phyloP scores from a whole-genome alignment of 2,113 vertebrate species.

The Merops nubicus region DNA sequence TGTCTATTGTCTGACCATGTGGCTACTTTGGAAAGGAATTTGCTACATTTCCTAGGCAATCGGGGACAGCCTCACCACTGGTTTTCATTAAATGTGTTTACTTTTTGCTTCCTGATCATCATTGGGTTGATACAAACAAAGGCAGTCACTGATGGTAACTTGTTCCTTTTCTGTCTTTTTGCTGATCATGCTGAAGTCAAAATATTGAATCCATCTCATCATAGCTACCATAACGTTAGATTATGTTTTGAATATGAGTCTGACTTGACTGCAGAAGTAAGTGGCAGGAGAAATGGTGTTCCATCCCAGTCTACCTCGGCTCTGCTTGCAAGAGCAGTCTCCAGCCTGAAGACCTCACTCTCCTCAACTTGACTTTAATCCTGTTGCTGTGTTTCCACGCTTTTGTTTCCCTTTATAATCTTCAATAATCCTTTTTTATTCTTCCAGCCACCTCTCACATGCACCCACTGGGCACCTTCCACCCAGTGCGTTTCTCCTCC shows the following conservation, averaged over 20 bases:
- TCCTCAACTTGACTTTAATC: background rate
- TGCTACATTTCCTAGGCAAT: background rate
- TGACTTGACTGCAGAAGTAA: constrained; percentile 18
- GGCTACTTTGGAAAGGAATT: background rate
- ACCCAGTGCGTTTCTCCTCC: background rate
- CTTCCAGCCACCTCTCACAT: background rate
- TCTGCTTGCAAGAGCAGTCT: background rate
- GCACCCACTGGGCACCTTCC: background rate
- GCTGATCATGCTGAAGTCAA: constrained; percentile 23
- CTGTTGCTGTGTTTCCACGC: background rate
- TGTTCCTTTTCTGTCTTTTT: constrained; percentile 42
- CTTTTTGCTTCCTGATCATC: constrained; percentile 1
- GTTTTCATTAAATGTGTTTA: background rate
- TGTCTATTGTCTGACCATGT: background rate
- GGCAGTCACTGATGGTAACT: background rate
- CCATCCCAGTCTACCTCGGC: background rate
- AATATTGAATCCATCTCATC: constrained; percentile 48
- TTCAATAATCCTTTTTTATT: background rate
- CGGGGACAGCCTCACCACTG: background rate
- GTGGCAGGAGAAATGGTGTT: background rate
- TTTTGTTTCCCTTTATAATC: background rate
- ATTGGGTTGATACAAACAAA: constrained; percentile 10
- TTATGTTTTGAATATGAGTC: constrained; percentile 20
- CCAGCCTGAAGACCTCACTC: background rate
- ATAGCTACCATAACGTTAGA: constrained; percentile 41